Evolutionary conservation across 1,140 invertebrate species (phyloP), one percentile per base, ranked within the genome.

Genomic region (Chironomus striatipennis): DNA sequence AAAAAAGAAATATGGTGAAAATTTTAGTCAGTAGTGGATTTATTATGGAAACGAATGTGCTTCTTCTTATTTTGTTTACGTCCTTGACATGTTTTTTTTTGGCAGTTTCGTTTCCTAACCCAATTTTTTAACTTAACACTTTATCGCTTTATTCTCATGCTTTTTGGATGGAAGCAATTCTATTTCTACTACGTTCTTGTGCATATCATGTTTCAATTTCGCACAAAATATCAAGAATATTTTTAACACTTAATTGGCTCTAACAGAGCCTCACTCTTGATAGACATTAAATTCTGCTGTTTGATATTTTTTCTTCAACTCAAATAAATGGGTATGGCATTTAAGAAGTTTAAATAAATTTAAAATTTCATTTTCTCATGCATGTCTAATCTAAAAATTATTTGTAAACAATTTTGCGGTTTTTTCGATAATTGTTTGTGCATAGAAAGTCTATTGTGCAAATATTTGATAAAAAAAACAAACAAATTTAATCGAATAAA

Each of bases 81-180:
- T 70, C 65, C 65, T 70, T 70, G 65, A 70, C 65, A 70, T 18
- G 17, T 21, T 20, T 70, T 20, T 70, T 67, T 70, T 70, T 57
- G 47, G 47, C 47, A 15, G 12, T 57, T 57, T n/a, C n/a, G 12
- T 57, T 47, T 9, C 8, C 43, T 47, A 47, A 47, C 43, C 43
- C 7, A 47, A 12, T 57, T n/a, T n/a, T 57, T 57, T n/a, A 2
- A 15, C 47, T 57, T 34, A 47, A 10, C 43, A 47, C 43, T 47
- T 57, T 57, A 57, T 57, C n/a, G 12, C n/a, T 57, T 57, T 10
- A 57, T n/a, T 57, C n/a, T 57, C 12, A n/a, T 57, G n/a, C n/a
- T 57, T 5, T 57, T 12, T 57, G 47, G 3, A 57, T 57, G 47
- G 24, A 34, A 2, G 5, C 5, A 34, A 34, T 34, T 34, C 24